Percentiles rank a stretch among this genome's conserved stretches.
Conservation (phyloP, 2,888 invertebrate species). For the Luffia ferchaultella region DNA sequence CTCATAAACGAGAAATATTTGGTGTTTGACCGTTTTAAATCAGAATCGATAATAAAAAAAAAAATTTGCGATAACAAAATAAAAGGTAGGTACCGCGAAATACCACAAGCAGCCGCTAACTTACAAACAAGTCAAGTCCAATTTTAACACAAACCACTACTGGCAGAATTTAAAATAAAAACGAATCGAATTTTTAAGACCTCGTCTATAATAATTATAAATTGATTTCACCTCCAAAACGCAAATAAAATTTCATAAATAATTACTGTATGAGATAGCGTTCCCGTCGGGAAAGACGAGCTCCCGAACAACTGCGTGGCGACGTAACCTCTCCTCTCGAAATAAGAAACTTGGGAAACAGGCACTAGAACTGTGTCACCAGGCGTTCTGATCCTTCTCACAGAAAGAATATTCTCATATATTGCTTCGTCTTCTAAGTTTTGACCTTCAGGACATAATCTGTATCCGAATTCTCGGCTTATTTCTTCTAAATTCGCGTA, state of each 20-base stretch:
- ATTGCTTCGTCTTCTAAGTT: constrained; percentile 61
- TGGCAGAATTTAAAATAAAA: no score
- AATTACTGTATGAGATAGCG: constrained; percentile 30
- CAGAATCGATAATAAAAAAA: no score
- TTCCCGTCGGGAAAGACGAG: constrained; percentile 59
- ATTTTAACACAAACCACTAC: no score
- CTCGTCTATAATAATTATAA: no score
- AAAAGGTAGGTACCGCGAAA: no score
- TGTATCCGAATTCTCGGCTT: constrained; percentile 59
- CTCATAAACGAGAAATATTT: no score
- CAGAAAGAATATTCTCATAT: constrained; percentile 58
- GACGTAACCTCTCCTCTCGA: constrained; percentile 58
- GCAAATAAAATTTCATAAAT: background rate
- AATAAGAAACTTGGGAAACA: constrained; percentile 57
- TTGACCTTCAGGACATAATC: constrained; percentile 59
- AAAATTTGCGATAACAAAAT: no score
- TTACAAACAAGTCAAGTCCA: no score
- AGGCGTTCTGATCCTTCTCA: constrained; percentile 57
- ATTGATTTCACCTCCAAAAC: no score
- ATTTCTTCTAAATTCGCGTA: constrained; percentile 60
- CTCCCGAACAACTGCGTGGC: constrained; percentile 57
- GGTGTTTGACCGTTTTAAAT: no score
- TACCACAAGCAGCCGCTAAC: background rate
- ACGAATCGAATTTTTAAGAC: no score
- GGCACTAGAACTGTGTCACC: constrained; percentile 64